These are phyloP conservation scores for Nycteola revayana DNA, from an alignment of 2,888 invertebrate species.

Conservation along the genomic window DNA sequence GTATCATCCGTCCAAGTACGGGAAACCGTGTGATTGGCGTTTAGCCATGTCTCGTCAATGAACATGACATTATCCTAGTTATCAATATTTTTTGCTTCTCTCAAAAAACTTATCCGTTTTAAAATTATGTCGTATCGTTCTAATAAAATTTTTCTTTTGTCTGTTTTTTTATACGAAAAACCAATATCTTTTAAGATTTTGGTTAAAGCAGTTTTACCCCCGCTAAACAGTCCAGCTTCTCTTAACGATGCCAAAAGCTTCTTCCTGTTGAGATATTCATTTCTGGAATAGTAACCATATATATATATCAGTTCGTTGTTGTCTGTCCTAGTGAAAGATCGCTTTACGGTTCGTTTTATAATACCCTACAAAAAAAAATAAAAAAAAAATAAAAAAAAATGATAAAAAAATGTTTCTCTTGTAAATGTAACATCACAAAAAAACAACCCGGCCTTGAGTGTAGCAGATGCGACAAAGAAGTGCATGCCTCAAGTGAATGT, in stretches of 20 bases:
- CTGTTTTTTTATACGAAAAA: slow-evolving; percentile 1
- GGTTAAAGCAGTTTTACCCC: neutral
- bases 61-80: slow-evolving; percentile 16
- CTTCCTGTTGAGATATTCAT: slow-evolving; percentile 8
- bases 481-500: neutral
- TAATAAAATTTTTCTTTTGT: slow-evolving; percentile 2
- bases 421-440: neutral
- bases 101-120: slow-evolving; percentile 1
- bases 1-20: slow-evolving; percentile 5
- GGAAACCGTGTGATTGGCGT: slow-evolving; percentile 10
- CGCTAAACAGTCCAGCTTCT: slow-evolving; percentile 2
- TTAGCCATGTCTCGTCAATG: slow-evolving; percentile 22
- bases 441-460: slow-evolving; percentile 3
- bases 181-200: slow-evolving; percentile 3
- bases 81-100: slow-evolving; percentile 1
- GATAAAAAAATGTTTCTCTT: slow-evolving; percentile 1
- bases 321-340: neutral
- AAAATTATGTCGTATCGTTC: slow-evolving; percentile 1
- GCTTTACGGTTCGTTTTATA: neutral
- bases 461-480: neutral
- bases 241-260: slow-evolving; percentile 2
- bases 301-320: neutral
- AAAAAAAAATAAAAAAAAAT: too few relatives aligned
- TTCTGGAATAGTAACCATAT: slow-evolving; percentile 4
- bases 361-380: neutral